A percentile compares a stretch with the other conserved stretches of the same genome.
phyloP scores from a whole-genome alignment of 2,113 vertebrate species.

The Misgurnus anguillicaudatus region DNA sequence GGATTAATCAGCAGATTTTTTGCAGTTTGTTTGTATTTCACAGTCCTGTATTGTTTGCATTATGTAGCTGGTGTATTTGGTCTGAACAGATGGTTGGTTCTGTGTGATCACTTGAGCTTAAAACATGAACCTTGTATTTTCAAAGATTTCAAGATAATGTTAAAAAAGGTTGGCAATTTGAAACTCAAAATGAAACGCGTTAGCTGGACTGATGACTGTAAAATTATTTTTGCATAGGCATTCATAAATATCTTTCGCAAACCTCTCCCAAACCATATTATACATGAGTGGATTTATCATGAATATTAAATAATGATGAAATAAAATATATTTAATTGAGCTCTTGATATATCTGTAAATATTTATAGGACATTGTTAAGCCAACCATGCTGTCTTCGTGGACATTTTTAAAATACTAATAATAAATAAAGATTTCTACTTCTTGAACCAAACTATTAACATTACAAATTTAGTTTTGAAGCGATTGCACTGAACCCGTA shows the following conservation, averaged over 20 bases:
- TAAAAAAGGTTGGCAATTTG: slow-evolving; percentile 58
- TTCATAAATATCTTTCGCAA: slow-evolving; percentile 10
- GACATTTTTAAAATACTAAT: not conserved
- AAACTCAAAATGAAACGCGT: slow-evolving; percentile 63
- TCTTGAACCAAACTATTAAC: too few species aligned
- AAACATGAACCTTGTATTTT: slow-evolving; percentile 7
- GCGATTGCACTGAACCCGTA: too few species aligned
- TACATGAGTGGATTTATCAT: slow-evolving; percentile 31
- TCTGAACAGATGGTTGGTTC: not conserved
- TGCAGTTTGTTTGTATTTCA: slow-evolving; percentile 7
- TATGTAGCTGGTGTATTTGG: not conserved
- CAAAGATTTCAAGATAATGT: slow-evolving; percentile 57
- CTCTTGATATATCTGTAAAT: slow-evolving; percentile 7
- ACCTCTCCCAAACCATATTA: not conserved
- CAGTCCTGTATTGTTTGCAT: not conserved
- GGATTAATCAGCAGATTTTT: not conserved
- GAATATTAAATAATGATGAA: slow-evolving; percentile 14
- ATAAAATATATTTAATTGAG: slow-evolving; percentile 29
- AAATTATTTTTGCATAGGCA: slow-evolving; percentile 60
- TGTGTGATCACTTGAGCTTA: too few species aligned
- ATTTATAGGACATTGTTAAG: not conserved
- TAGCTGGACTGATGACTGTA: slow-evolving; percentile 64
- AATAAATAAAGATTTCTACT: too few species aligned
- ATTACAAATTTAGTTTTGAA: too few species aligned
- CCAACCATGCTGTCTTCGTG: not conserved